phyloP scores from a whole-genome alignment of 2,888 invertebrate species.

The Ganaspis brasiliensis region DNA sequence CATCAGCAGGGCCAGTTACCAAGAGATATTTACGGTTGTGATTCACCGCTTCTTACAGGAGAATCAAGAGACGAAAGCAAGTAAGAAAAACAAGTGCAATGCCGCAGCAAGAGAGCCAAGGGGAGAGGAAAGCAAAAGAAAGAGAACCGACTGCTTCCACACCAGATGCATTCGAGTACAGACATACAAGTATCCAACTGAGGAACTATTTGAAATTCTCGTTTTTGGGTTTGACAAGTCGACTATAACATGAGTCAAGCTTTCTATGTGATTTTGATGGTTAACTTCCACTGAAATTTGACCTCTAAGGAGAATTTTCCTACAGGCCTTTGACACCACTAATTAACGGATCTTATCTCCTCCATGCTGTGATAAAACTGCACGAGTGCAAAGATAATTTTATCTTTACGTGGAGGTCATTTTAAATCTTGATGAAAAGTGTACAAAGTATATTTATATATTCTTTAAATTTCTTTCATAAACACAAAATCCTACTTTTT shows the following conservation, averaged over 20 bases:
- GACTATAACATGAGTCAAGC: conserved; percentile 12
- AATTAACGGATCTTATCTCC: neutral
- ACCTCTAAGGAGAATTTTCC: neutral
- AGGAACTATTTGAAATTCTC: conserved; percentile 57
- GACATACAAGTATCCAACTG: conserved; percentile 52
- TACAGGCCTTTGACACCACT: neutral
- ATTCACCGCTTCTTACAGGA: conserved; percentile 66
- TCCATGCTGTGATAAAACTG: neutral
- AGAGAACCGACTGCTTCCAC: conserved; percentile 6
- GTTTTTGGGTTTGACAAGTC: conserved; percentile 45
- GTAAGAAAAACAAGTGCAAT: conserved; percentile 40
- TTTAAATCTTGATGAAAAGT: neutral
- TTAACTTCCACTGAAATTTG: conserved; percentile 25
- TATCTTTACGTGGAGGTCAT: neutral
- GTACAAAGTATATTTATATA: too few species aligned
- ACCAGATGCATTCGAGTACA: conserved; percentile 25
- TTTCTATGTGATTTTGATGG: conserved; percentile 28
- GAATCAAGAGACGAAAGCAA: conserved; percentile 40
- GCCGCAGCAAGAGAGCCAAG: neutral
- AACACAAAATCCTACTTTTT: too few species aligned
- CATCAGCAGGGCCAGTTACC: conserved; percentile 61
- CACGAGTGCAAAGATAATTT: conserved; percentile 8
- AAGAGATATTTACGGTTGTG: conserved; percentile 69
- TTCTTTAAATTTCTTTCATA: neutral
- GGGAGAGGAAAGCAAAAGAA: neutral